Base-by-base conservation (phyloP, 2,888 invertebrate species). In the Heterodera filipjevi region DNA sequence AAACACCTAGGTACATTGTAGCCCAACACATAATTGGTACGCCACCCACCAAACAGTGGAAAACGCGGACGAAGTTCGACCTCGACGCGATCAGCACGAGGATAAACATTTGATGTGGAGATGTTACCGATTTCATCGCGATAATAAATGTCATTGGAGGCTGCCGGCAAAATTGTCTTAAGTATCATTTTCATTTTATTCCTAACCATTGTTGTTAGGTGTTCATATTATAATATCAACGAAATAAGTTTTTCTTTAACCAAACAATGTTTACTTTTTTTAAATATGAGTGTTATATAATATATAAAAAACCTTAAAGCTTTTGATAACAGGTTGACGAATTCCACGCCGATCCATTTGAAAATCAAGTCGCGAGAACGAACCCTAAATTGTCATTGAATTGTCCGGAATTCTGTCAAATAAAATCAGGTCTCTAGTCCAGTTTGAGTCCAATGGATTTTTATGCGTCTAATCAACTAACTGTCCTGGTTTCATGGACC, bases 41-140 rank as follows among this genome's bases (percentile, higher is more conserved):
- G 46, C 99, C 99, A 99, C 22, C 99, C 99, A 77, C 99, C 99
- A 90, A 98, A 99, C 6, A 99, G 91, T 3, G 99, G 99, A 90
- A 97, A 99, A 86, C 99, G 92, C 32, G 98, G 99, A 74, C 95
- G 92, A n/a, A 99, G 92, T 88, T 97, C 97, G 5, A 99, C 91
- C 89, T 99, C 97, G 12, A 98, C 95, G 64, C 95, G 94, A 89
- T 98, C 96, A 84, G 94, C 94, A 85, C 94, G 92, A 35, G 94
- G 91, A 83, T 93, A 92, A 91, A 98, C 94, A 90, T 95, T 94
- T 0, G 96, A 96, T 16, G 99, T 99, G 0, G 97, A 98, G 87
- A 99, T 99, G 90, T 99, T 99, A 68, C 91, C 99, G 90, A 99
- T 99, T 84, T 95, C 96, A 90, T 99, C 99, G 77, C 94, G 92